These are phyloP conservation scores for Ptyas mucosa DNA, from an alignment of 2,113 vertebrate species.

Conservation along the genomic window DNA sequence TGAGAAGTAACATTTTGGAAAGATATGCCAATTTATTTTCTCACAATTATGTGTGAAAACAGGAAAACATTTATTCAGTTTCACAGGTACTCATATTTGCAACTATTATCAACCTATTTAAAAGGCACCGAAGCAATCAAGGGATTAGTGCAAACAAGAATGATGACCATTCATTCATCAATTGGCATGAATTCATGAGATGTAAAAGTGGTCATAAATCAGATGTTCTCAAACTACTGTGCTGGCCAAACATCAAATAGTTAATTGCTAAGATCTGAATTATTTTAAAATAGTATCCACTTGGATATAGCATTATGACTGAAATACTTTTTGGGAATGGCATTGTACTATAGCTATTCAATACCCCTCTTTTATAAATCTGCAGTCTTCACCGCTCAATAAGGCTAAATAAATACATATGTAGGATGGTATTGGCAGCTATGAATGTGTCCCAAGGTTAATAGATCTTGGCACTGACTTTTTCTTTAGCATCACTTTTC, in stretches of 20 bases:
- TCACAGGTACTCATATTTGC: neutral
- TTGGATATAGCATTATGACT: neutral
- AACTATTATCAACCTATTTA: neutral
- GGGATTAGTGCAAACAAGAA: neutral
- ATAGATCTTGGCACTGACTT: neutral
- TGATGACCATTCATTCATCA: neutral
- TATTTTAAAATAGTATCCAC: constrained; percentile 1
- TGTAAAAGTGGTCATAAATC: neutral
- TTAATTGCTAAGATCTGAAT: constrained; percentile 7
- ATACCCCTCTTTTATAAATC: neutral
- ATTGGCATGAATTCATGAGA: neutral
- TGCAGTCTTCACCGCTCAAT: neutral
- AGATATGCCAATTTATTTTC: neutral
- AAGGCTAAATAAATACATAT: neutral
- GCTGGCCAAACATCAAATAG: neutral
- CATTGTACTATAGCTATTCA: neutral
- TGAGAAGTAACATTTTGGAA: neutral
- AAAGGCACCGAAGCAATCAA: neutral
- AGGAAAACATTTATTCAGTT: neutral
- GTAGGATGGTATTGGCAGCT: neutral
- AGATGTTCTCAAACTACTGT: neutral
- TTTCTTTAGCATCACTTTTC: neutral
- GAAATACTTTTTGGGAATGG: neutral
- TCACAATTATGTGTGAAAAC: neutral
- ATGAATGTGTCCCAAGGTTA: neutral